Percentiles rank a stretch among this genome's conserved stretches.
Evolutionary conservation across 2,888 invertebrate species (phyloP).

Genomic region (Napeogenes inachia): DNA sequence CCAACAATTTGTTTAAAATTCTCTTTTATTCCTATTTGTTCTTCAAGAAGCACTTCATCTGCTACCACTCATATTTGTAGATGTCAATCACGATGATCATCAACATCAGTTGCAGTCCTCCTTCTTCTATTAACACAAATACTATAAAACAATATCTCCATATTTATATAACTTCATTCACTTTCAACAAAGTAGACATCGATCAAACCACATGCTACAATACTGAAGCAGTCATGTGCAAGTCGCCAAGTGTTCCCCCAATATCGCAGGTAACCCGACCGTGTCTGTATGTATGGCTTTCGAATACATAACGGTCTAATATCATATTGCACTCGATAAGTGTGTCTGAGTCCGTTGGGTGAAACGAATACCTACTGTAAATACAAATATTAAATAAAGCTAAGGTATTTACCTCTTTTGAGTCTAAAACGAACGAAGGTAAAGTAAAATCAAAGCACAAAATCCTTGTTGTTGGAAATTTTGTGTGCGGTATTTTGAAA

Average conservation of each 20-base stretch:
- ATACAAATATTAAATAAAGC: too few species aligned
- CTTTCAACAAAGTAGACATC: background rate
- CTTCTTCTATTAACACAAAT: too few species aligned
- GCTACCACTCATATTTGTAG: too few species aligned
- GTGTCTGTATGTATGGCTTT: constrained; percentile 59
- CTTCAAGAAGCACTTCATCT: too few species aligned
- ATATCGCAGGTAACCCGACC: constrained; percentile 48
- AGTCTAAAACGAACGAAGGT: background rate
- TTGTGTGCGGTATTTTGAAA: constrained; percentile 3
- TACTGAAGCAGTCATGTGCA: constrained; percentile 43
- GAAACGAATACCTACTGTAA: background rate
- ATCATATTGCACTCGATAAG: constrained; percentile 8
- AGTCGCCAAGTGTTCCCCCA: constrained; percentile 44
- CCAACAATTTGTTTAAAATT: too few species aligned
- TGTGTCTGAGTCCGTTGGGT: background rate
- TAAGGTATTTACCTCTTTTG: too few species aligned
- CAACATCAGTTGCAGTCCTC: too few species aligned
- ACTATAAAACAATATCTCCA: background rate
- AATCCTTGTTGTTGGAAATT: background rate
- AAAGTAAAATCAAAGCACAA: background rate
- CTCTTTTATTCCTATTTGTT: too few species aligned
- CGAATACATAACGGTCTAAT: constrained; percentile 36
- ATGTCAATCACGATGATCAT: too few species aligned
- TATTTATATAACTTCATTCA: too few species aligned
- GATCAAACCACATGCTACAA: constrained; percentile 27